Evolutionary conservation across 2,888 invertebrate species (phyloP).

Genomic region (Nesidiocoris tenuis): DNA sequence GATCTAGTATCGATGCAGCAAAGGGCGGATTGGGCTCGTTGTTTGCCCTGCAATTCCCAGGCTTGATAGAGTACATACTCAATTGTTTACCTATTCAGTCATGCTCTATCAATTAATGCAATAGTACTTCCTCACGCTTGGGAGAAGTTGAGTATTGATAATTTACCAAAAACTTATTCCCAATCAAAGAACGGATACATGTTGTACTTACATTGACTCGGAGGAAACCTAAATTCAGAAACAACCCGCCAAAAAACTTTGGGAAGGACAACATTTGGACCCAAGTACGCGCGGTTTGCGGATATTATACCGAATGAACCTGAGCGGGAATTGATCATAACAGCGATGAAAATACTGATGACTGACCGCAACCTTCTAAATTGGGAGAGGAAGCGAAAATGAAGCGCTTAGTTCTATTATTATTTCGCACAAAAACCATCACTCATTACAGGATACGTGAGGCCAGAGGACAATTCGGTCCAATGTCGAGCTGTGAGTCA

Average conservation of each 20-base stretch:
- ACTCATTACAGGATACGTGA: neutral
- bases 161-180: no score
- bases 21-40: no score
- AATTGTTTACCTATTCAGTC: neutral
- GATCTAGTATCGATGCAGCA: no score
- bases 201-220: neutral
- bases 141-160: no score
- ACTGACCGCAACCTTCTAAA: neutral
- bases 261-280: neutral
- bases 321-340: neutral
- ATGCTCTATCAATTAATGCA: neutral
- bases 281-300: neutral
- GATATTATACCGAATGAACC: neutral
- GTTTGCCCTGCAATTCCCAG: no score
- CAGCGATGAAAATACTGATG: neutral
- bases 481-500: neutral
- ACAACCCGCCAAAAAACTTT: neutral
- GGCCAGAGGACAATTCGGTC: no score
- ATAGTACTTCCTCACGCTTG: no score
- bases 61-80: no score
- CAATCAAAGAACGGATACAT: no score
- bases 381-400: neutral
- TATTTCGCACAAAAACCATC: neutral
- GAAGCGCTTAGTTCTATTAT: neutral
- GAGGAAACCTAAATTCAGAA: neutral